phyloP scores from a whole-genome alignment of 2,888 invertebrate species.

The Volucella inanis region DNA sequence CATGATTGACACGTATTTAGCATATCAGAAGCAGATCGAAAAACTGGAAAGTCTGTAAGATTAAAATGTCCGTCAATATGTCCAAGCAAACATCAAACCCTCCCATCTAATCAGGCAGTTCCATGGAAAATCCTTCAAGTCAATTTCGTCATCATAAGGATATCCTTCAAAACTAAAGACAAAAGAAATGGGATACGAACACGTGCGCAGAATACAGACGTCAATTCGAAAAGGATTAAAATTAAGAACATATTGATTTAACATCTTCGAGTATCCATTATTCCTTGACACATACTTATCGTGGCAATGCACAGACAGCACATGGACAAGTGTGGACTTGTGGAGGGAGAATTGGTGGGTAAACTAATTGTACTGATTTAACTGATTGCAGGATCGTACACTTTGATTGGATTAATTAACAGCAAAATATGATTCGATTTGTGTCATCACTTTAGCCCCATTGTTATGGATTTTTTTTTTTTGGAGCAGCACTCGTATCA shows the following conservation, averaged over 20 bases:
- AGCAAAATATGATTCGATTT: slow-evolving; percentile 58
- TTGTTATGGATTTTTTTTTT: neutral
- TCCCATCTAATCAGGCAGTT: neutral
- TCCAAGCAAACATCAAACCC: neutral
- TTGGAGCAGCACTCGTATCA: too few relatives aligned
- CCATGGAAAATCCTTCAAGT: slow-evolving; percentile 2
- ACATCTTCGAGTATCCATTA: slow-evolving; percentile 53
- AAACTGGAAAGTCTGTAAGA: neutral
- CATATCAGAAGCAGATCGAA: slow-evolving; percentile 43
- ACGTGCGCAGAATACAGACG: slow-evolving; percentile 11
- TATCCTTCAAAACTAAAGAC: slow-evolving; percentile 11
- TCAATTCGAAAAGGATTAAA: slow-evolving; percentile 62
- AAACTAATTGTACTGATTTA: neutral
- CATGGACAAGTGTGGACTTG: neutral
- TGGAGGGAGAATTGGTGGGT: neutral
- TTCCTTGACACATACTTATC: slow-evolving; percentile 52
- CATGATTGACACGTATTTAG: slow-evolving; percentile 2
- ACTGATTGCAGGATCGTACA: slow-evolving; percentile 51
- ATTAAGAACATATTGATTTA: slow-evolving; percentile 59
- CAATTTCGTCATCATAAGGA: slow-evolving; percentile 11
- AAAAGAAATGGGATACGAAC: neutral
- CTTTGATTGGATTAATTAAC: slow-evolving; percentile 67
- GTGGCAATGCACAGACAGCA: neutral
- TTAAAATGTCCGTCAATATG: neutral
- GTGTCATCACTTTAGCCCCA: slow-evolving; percentile 10